phyloP scores from a whole-genome alignment of 2,113 vertebrate species.

The Toxotes chatareus region DNA sequence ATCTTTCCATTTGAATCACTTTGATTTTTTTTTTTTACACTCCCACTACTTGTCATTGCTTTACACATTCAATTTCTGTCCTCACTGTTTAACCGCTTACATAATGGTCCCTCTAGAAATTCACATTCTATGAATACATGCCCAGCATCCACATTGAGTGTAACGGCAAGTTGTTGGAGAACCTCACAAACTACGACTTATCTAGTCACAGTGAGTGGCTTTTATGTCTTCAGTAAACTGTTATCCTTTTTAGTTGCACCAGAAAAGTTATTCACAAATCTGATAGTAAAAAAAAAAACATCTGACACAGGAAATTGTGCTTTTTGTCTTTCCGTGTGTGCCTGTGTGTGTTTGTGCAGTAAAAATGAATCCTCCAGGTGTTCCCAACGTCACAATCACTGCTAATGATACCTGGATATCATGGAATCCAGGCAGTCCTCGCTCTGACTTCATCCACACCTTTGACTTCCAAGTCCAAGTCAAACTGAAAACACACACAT shows the following conservation, averaged over 20 bases:
- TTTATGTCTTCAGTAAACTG: not conserved
- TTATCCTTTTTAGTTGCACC: not conserved
- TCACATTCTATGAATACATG: rapidly evolving
- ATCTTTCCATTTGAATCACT: not conserved
- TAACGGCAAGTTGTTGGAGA: conserved; percentile 13
- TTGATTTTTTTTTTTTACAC: not conserved
- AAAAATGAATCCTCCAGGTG: conserved; percentile 73
- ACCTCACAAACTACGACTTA: not conserved
- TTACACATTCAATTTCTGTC: not conserved
- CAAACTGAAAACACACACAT: conserved; percentile 42
- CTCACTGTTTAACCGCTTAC: not conserved
- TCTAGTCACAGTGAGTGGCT: conserved; percentile 48
- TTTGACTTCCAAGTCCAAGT: conserved; percentile 72
- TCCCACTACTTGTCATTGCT: not conserved
- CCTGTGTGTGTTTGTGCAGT: conserved; percentile 62
- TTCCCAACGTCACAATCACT: conserved; percentile 47
- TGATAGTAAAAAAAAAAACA: too few relatives aligned
- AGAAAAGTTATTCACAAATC: too few relatives aligned
- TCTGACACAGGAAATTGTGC: not conserved
- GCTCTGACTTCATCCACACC: rapidly evolving
- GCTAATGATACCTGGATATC: conserved; percentile 45
- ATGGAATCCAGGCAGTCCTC: conserved; percentile 63
- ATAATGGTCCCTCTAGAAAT: conserved; percentile 29
- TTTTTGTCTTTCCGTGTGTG: not conserved
- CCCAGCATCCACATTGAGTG: conserved; percentile 63